Conservation (phyloP, 1,140 invertebrate genomes). For the Drosophila nikananu region DNA sequence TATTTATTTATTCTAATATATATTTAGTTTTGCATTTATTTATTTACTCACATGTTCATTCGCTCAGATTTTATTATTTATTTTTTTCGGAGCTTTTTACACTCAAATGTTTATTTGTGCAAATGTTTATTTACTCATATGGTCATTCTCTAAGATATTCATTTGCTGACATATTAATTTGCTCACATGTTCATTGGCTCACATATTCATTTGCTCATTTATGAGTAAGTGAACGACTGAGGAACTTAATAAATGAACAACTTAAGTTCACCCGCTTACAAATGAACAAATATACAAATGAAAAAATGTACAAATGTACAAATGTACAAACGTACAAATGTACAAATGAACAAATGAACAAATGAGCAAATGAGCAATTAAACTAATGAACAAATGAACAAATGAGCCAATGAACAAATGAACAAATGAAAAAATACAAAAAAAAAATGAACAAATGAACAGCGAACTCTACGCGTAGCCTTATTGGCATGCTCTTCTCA, state of each 20-base stretch:
- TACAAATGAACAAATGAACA: too few relatives aligned
- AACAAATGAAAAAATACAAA: too few relatives aligned
- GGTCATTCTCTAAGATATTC: neutral
- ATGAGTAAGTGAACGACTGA: neutral
- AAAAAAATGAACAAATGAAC: neutral
- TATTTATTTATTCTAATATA: neutral
- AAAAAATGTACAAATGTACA: too few relatives aligned
- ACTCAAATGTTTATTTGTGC: neutral
- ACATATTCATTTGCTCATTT: neutral
- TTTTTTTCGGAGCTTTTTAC: too few relatives aligned
- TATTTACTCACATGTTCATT: neutral
- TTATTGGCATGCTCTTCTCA: neutral
- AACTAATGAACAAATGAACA: too few relatives aligned
- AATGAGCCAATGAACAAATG: too few relatives aligned
- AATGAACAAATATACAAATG: neutral
- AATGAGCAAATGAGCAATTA: too few relatives aligned
- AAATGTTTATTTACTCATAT: neutral
- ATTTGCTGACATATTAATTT: neutral
- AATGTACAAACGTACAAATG: too few relatives aligned
- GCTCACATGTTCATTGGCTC: neutral
- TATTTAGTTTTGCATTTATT: neutral
- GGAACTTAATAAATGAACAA: neutral
- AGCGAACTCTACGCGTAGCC: fast-evolving
- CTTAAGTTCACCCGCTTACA: neutral
- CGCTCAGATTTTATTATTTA: neutral